Percentiles rank a stretch among this genome's conserved stretches.
phyloP scores from a whole-genome alignment of 1,140 invertebrate genomes.

The Euschistus heros region DNA sequence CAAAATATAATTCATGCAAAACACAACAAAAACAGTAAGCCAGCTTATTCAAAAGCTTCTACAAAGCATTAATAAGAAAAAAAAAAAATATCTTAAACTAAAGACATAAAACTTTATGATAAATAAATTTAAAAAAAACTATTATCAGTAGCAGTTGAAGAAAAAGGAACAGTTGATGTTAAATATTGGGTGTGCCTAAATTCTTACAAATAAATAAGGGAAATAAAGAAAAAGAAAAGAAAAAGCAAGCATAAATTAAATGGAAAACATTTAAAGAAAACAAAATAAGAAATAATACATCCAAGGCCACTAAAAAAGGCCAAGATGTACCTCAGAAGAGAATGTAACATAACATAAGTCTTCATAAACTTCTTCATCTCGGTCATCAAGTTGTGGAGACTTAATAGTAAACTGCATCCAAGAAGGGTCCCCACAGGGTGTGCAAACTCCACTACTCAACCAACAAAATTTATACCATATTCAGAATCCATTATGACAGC shows the following conservation, averaged over 20 bases:
- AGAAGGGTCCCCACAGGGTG: constrained; percentile 13
- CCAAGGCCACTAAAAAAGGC: not conserved
- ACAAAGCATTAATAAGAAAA: not conserved
- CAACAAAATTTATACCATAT: constrained; percentile 1
- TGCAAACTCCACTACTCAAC: constrained; percentile 10
- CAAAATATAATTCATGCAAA: not conserved
- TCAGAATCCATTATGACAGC: no score
- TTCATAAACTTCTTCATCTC: constrained; percentile 75
- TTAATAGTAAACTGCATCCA: constrained; percentile 37
- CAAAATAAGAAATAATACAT: not conserved
- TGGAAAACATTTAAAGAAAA: no score
- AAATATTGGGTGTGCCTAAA: no score
- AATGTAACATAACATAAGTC: constrained; percentile 78
- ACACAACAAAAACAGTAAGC: constrained; percentile 1
- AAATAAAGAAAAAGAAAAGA: no score
- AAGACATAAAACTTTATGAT: not conserved
- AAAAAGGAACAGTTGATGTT: no score
- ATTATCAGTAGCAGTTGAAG: no score
- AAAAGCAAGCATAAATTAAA: no score
- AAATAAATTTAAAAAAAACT: no score
- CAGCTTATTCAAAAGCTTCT: not conserved
- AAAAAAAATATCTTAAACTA: not conserved
- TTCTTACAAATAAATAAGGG: no score
- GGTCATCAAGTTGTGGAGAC: constrained; percentile 45
- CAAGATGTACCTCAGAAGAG: constrained; percentile 47